A percentile compares a stretch with the other conserved stretches of the same genome.
Evolutionary conservation across 2,888 invertebrate genomes (phyloP).

Genomic region (Ophonus ardosiacus): DNA sequence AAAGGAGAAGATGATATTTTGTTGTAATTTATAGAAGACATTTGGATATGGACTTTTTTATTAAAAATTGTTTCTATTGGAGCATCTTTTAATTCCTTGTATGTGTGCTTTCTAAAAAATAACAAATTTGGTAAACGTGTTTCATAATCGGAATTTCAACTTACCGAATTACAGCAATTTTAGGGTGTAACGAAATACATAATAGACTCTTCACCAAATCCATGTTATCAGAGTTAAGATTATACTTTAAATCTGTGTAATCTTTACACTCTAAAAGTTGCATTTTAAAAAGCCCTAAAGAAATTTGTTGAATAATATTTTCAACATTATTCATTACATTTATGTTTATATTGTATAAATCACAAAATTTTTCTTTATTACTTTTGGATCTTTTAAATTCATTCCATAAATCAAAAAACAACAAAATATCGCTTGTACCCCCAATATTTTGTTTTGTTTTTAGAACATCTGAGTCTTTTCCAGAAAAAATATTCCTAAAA

Average conservation of each 20-base stretch:
- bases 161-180: conserved; percentile 34
- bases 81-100: background rate
- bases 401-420: background rate
- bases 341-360: background rate
- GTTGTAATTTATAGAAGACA: conserved; percentile 9
- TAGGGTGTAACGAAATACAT: conserved; percentile 1
- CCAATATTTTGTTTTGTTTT: background rate
- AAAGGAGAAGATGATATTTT: background rate
- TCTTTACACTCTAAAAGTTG: conserved; percentile 69
- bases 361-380: background rate
- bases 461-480: background rate
- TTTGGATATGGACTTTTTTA: background rate
- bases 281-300: background rate
- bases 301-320: background rate
- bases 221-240: conserved; percentile 29
- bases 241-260: conserved; percentile 73
- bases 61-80: conserved; percentile 6
- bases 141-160: background rate
- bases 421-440: conserved; percentile 9
- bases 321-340: background rate
- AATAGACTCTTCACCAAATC: conserved; percentile 11
- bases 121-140: background rate
- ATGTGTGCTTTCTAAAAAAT: conserved; percentile 32
- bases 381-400: background rate
- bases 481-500: background rate